phyloP scores from a whole-genome alignment of 2,888 invertebrate species.

The Catocala nupta region DNA sequence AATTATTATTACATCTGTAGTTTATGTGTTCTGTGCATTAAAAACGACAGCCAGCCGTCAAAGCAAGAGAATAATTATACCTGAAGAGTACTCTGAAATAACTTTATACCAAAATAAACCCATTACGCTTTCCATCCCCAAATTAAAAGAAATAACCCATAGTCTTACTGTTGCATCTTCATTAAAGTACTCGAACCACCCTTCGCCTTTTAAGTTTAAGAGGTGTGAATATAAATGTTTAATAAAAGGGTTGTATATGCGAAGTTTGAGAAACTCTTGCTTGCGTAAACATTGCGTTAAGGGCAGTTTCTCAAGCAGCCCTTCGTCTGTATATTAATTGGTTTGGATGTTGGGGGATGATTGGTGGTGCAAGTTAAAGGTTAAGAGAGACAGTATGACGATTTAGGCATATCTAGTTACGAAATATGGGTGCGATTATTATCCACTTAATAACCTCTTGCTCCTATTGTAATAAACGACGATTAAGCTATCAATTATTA shows the following conservation, averaged over 20 bases:
- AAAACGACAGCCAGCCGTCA: conserved; percentile 13
- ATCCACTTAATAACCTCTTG: too few relatives aligned
- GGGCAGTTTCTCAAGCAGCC: conserved; percentile 45
- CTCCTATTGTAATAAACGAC: too few relatives aligned
- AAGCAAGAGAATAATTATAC: too few relatives aligned
- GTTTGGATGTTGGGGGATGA: conserved; percentile 55
- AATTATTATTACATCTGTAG: too few relatives aligned
- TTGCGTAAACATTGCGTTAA: conserved; percentile 50
- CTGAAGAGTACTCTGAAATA: too few relatives aligned
- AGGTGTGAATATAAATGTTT: conserved; percentile 56
- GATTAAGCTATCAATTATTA: too few relatives aligned
- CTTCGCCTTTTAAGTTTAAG: conserved; percentile 38
- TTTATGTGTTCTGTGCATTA: conserved; percentile 23
- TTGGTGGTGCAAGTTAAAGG: conserved; percentile 37
- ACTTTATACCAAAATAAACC: not conserved
- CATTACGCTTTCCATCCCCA: not conserved
- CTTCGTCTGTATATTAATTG: conserved; percentile 66
- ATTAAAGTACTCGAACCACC: conserved; percentile 37
- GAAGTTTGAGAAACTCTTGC: conserved; percentile 52
- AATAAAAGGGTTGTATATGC: conserved; percentile 54
- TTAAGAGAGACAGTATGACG: conserved; percentile 6
- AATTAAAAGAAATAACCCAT: conserved; percentile 16
- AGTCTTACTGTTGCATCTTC: conserved; percentile 33
- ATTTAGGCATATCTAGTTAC: conserved; percentile 10
- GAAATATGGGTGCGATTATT: not conserved